phyloP scores from a whole-genome alignment of 2,797 vertebrate species.

The Anabas testudineus region DNA sequence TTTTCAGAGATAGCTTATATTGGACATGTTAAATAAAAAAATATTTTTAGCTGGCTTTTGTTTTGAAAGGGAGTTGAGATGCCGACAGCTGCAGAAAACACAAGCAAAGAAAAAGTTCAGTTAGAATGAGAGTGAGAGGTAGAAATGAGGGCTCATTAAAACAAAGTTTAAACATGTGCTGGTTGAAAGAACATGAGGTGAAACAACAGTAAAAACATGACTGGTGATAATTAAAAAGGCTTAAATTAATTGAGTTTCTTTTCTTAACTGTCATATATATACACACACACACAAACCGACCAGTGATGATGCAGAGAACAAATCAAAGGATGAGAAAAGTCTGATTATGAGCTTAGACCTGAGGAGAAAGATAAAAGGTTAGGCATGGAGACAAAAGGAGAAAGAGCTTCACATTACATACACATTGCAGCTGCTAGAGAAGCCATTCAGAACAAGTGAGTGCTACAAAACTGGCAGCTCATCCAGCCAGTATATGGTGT shows the following conservation, averaged over 20 bases:
- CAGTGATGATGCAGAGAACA: slow-evolving; percentile 27
- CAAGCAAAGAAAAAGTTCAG: slow-evolving; percentile 2
- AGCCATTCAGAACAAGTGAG: neutral
- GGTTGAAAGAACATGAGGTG: slow-evolving; percentile 22
- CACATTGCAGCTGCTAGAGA: slow-evolving; percentile 9
- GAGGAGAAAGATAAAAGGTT: slow-evolving; percentile 50
- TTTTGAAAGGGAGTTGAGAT: slow-evolving; percentile 30
- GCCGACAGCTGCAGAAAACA: slow-evolving; percentile 47
- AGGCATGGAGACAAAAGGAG: neutral
- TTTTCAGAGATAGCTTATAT: neutral
- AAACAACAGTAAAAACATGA: slow-evolving; percentile 38
- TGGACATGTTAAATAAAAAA: neutral
- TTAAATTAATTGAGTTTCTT: slow-evolving; percentile 63
- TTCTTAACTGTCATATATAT: slow-evolving; percentile 45
- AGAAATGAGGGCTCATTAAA: slow-evolving; percentile 27
- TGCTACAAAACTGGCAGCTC: neutral
- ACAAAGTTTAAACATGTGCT: slow-evolving; percentile 35
- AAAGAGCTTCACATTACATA: slow-evolving; percentile 18
- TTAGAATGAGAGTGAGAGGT: neutral
- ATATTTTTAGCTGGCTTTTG: slow-evolving; percentile 9
- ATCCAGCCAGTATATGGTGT: neutral
- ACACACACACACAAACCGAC: slow-evolving; percentile 12
- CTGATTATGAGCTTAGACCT: slow-evolving; percentile 54
- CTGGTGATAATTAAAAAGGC: slow-evolving; percentile 53
- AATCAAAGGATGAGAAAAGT: slow-evolving; percentile 54